Evolutionary conservation across 92 coral and sea anemone species (phyloP).

Genomic region (Palythoa heliodiscus): DNA sequence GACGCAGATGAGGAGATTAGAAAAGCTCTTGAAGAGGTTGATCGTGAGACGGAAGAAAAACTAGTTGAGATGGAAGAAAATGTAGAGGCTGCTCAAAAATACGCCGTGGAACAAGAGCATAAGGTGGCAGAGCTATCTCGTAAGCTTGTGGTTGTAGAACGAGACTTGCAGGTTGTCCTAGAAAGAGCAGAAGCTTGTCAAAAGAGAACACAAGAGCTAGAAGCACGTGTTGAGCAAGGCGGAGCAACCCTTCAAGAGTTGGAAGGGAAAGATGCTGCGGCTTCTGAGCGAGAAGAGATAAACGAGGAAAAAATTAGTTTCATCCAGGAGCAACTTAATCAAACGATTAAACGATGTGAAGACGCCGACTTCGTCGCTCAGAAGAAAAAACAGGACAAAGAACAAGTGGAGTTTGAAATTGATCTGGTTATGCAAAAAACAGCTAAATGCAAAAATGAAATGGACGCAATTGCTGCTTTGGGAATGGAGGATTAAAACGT

Average conservation of each 20-base stretch:
- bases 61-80: conserved; percentile 40
- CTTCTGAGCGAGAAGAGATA: conserved; percentile 53
- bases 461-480: conserved; percentile 40
- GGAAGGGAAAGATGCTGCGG: conserved; percentile 46
- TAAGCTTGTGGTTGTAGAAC: conserved; percentile 42
- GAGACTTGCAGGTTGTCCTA: conserved; percentile 41
- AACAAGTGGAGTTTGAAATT: conserved; percentile 42
- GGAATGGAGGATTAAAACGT: conserved; percentile 6
- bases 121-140: conserved; percentile 37
- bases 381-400: conserved; percentile 36
- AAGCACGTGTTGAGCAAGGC: conserved; percentile 9
- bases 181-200: conserved; percentile 35
- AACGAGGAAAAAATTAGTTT: conserved; percentile 49
- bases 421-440: conserved; percentile 12
- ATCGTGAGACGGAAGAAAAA: conserved; percentile 49
- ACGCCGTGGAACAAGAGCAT: conserved; percentile 35
- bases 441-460: conserved; percentile 28
- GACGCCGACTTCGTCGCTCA: conserved; percentile 24
- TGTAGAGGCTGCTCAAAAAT: conserved; percentile 10
- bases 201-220: conserved; percentile 16
- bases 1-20: conserved; percentile 44
- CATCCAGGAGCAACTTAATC: conserved; percentile 37
- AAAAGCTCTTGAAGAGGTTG: conserved; percentile 46
- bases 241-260: conserved; percentile 3
- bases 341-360: conserved; percentile 23